Conservation (phyloP, 1,140 invertebrate species). For the Trinorchestia longiramus region DNA sequence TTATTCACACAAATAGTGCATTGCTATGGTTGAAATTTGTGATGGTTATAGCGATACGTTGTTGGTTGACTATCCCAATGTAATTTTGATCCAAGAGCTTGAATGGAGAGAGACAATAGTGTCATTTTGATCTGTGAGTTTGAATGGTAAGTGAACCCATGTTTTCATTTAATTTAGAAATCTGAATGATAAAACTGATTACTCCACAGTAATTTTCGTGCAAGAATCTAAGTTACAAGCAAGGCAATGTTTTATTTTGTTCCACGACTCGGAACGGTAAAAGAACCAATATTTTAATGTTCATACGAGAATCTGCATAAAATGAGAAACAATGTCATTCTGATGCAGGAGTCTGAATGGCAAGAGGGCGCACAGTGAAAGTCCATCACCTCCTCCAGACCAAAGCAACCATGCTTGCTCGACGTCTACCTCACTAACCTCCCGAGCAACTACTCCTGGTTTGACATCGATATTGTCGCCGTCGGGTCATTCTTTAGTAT, state of each 20-base stretch:
- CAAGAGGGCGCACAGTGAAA: slow-evolving; percentile 60
- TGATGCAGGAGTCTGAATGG: slow-evolving; percentile 58
- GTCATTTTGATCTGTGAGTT: too few relatives aligned
- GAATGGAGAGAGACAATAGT: too few relatives aligned
- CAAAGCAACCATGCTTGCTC: slow-evolving; percentile 44
- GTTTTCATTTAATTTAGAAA: too few relatives aligned
- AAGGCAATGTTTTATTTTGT: not conserved
- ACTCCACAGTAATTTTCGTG: too few relatives aligned
- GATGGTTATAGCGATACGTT: too few relatives aligned
- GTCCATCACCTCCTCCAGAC: slow-evolving; percentile 61
- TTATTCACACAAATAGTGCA: too few relatives aligned
- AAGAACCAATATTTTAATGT: not conserved
- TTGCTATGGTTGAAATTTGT: too few relatives aligned
- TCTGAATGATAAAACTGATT: too few relatives aligned
- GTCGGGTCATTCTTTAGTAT: slow-evolving; percentile 63
- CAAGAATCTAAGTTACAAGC: too few relatives aligned
- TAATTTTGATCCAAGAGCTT: too few relatives aligned
- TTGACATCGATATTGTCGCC: slow-evolving; percentile 61
- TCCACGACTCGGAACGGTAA: not conserved
- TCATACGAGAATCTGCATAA: not conserved
- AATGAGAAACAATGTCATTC: not conserved
- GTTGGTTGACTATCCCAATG: too few relatives aligned
- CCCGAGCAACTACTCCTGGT: slow-evolving; percentile 49
- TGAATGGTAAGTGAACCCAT: too few relatives aligned
- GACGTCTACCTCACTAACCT: slow-evolving; percentile 59